Percentiles rank a stretch among this genome's conserved stretches.
These are phyloP conservation scores for Hermaeophaga mercurialis DNA, from an alignment of 2,888 invertebrate species.

Conservation along the genomic window DNA sequence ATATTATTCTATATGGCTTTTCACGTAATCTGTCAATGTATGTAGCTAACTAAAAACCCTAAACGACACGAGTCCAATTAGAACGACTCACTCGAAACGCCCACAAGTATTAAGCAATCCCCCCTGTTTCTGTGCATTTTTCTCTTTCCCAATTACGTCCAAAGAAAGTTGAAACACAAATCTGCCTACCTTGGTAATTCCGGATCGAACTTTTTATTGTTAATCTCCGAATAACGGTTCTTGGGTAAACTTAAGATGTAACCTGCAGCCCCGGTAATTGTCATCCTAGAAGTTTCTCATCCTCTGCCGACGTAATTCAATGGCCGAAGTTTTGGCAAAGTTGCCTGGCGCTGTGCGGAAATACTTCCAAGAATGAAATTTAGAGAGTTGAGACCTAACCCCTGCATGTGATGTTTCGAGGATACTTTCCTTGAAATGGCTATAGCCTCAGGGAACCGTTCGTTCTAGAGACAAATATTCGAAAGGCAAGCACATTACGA, in stretches of 20 bases:
- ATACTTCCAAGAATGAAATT: slow-evolving; percentile 42
- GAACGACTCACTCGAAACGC: not conserved
- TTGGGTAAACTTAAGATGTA: slow-evolving; percentile 27
- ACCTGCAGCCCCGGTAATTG: slow-evolving; percentile 39
- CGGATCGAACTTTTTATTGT: slow-evolving; percentile 32
- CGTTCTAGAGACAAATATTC: slow-evolving; percentile 8
- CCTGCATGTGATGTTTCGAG: slow-evolving; percentile 22
- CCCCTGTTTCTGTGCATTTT: not conserved
- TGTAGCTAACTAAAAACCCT: too few relatives aligned
- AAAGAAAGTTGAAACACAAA: slow-evolving; percentile 7
- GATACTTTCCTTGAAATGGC: slow-evolving; percentile 6
- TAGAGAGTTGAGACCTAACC: slow-evolving; percentile 37
- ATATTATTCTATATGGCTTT: too few relatives aligned
- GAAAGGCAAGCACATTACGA: slow-evolving; percentile 10
- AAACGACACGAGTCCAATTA: too few relatives aligned
- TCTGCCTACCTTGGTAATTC: slow-evolving; percentile 9
- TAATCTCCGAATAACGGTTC: slow-evolving; percentile 32
- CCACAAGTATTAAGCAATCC: not conserved
- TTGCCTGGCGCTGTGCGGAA: slow-evolving; percentile 32
- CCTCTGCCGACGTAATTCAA: slow-evolving; percentile 43
- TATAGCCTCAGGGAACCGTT: not conserved
- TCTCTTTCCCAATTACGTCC: slow-evolving; percentile 1
- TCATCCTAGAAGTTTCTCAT: slow-evolving; percentile 46
- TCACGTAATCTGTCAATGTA: too few relatives aligned
- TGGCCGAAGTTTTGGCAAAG: slow-evolving; percentile 46